Evolutionary conservation across 2,113 vertebrate genomes (phyloP), one percentile per base, ranked within the genome.

Genomic region (Excalfactoria chinensis): DNA sequence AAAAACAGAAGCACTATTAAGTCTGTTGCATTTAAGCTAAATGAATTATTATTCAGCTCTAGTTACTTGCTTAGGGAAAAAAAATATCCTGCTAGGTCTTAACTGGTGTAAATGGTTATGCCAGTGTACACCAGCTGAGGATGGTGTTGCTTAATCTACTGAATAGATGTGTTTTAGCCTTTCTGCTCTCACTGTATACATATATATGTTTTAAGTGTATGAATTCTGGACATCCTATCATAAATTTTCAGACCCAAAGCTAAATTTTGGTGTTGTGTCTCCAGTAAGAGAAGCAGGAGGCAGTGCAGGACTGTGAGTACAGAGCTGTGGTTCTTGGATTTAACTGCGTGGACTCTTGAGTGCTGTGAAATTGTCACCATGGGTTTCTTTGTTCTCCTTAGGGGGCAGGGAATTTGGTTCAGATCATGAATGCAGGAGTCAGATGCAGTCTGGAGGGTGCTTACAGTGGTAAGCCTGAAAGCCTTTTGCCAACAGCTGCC

Each of bases 121-220:
- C 84, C 89, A 56, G 5, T 4, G 26, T 87, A 83, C 11, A 10
- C 71, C 95, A 93, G 87, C 60, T 94, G 94, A 96, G 95, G 86
- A 95, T 94, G n/a, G 26, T 94, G 82, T 95, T 92, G 94, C 74
- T 93, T 95, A 83, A 91, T 85, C 32, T 91, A 86, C 64, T 68
- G 60, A 91, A 74, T 30, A 64, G 30, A 56, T 34, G 37, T 34
- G 4, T 69, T 70, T 8, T 1, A 55, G 32, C 28, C 21, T 77
- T 79, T 86, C 37, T 87, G 25, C 17, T 94, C 46, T 25, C 10
- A 32, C 75, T 51, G 2, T 35, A 48, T 12, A 56, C 8, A 17
- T 5, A n/a, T 58, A 68, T 41, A 16, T n/a, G 32, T 40, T 35
- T 55, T 30, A 89, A 74, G 4, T 43, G 73, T 37, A 15, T 28